phyloP scores from a whole-genome alignment of 1,140 invertebrate species.

The Hydropsyche tenuis region DNA sequence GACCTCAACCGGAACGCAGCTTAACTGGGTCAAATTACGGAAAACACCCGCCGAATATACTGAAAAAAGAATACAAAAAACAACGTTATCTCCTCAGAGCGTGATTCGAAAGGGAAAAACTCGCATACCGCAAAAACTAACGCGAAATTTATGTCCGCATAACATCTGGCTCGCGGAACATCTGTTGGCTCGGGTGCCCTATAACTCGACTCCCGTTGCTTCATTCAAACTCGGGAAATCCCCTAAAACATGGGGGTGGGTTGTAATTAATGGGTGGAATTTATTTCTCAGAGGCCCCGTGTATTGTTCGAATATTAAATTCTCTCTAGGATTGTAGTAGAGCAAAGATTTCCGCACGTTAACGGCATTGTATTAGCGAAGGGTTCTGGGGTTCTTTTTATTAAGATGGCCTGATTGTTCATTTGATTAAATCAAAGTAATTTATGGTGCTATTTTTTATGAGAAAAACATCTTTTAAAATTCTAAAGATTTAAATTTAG shows the following conservation, averaged over 20 bases:
- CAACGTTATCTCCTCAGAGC: background rate
- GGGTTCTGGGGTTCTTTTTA: too few species aligned
- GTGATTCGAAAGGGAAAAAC: background rate
- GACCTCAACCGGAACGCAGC: background rate
- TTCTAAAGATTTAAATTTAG: too few species aligned
- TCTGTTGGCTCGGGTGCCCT: conserved; percentile 18
- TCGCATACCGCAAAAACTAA: background rate
- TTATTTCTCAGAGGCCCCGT: too few species aligned
- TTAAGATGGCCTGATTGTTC: too few species aligned
- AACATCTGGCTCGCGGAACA: conserved; percentile 28
- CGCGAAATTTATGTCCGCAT: conserved; percentile 23
- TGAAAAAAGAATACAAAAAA: background rate
- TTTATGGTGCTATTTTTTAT: too few species aligned
- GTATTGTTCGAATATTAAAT: too few species aligned
- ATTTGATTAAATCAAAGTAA: too few species aligned
- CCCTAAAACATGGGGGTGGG: background rate
- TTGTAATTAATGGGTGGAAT: background rate
- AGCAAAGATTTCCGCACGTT: too few species aligned
- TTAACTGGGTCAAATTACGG: conserved; percentile 5
- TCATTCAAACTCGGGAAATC: background rate
- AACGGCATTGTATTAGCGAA: too few species aligned
- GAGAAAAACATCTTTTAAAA: too few species aligned
- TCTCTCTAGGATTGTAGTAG: too few species aligned
- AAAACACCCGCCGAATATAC: background rate
- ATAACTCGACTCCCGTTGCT: background rate